Conservation (phyloP, 2,113 vertebrate genomes). For the Tupaia tana region DNA sequence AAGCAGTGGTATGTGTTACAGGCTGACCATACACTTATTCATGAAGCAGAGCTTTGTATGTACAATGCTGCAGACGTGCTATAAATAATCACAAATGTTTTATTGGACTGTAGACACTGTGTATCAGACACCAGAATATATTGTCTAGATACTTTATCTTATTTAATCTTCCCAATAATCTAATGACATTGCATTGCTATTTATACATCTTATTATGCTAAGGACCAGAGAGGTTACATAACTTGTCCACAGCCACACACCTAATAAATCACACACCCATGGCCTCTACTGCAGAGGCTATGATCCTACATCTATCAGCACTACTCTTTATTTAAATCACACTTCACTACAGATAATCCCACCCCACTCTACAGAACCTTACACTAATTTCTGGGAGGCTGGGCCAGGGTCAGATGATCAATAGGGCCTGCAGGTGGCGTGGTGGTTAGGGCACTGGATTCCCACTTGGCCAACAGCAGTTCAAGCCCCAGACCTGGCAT, state of each 20-base stretch:
- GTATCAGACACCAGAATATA: neutral
- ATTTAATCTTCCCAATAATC: neutral
- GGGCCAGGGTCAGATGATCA: rapidly evolving
- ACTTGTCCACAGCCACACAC: neutral
- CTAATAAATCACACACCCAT: neutral
- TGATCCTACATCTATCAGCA: neutral
- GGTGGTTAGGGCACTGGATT: no score
- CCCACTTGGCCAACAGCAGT: no score
- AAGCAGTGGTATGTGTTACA: neutral
- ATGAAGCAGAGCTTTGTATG: neutral
- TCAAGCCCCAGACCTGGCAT: no score
- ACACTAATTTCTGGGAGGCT: neutral
- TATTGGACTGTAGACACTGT: neutral
- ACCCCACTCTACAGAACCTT: neutral
- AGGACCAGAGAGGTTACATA: neutral
- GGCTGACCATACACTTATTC: neutral
- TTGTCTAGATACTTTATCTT: neutral
- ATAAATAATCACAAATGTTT: neutral
- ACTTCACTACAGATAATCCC: neutral
- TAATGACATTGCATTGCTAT: neutral
- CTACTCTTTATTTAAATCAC: neutral
- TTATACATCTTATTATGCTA: neutral
- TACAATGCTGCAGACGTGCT: neutral
- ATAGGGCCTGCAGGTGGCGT: no score
- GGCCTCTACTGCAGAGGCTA: neutral